These are phyloP conservation scores for Cladopsammia gracilis DNA, from an alignment of 64 coral and sea anemone genomes.

Conservation along the genomic window DNA sequence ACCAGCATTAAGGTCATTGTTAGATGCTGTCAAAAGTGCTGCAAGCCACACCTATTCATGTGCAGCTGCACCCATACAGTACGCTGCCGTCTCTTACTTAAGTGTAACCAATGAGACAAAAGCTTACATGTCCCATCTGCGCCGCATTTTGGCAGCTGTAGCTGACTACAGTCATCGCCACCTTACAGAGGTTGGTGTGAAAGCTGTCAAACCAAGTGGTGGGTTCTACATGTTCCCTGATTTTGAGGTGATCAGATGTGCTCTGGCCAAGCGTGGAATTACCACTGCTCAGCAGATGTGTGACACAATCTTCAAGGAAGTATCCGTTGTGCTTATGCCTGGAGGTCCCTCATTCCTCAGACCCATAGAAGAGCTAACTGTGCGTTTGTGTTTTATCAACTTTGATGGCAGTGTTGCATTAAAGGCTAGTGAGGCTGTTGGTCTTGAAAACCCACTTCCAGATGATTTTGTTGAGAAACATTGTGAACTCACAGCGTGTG, in stretches of 20 bases:
- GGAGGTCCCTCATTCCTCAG: constrained; percentile 41
- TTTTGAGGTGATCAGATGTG: constrained; percentile 57
- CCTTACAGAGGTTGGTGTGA: constrained; percentile 47
- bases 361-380: constrained; percentile 23
- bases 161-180: constrained; percentile 25
- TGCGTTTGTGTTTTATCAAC: constrained; percentile 62
- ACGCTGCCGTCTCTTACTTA: constrained; percentile 48
- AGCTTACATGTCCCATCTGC: constrained; percentile 26
- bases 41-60: constrained; percentile 61
- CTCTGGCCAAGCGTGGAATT: constrained; percentile 45
- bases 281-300: constrained; percentile 60
- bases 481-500: constrained; percentile 23
- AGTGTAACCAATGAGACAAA: constrained; percentile 19
- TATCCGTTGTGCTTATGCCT: constrained; percentile 45
- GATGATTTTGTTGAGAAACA: constrained; percentile 54
- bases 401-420: constrained; percentile 52
- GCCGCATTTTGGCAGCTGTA: constrained; percentile 31
- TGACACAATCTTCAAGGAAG: constrained; percentile 59
- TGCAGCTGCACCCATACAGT: constrained; percentile 65
- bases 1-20: constrained; percentile 1
- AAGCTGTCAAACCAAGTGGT: constrained; percentile 48
- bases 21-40: constrained; percentile 48
- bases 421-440: constrained; percentile 14
- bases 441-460: constrained; percentile 8
- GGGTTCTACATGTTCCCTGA: constrained; percentile 70